A percentile compares a stretch with the other conserved stretches of the same genome.
phyloP scores from a whole-genome alignment of 2,797 vertebrate genomes.

The Moxostoma hubbsi region DNA sequence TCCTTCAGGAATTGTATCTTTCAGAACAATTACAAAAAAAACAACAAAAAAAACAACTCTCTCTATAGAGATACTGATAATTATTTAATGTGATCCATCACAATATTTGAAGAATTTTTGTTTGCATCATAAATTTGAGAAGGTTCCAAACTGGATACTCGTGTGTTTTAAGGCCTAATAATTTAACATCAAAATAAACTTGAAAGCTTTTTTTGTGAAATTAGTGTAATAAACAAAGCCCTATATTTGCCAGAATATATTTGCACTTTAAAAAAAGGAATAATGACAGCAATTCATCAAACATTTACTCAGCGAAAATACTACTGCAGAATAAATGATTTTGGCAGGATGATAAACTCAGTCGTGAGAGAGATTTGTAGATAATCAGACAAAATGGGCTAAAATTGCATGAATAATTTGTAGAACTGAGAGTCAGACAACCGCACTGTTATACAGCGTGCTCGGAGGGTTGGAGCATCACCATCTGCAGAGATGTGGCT shows the following conservation, averaged over 20 bases:
- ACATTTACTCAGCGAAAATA: slow-evolving; percentile 47
- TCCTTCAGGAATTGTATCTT: too few relatives aligned
- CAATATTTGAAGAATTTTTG: too few relatives aligned
- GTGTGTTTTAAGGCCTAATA: background rate
- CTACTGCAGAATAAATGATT: slow-evolving; percentile 53
- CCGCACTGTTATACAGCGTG: slow-evolving; percentile 58
- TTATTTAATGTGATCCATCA: too few relatives aligned
- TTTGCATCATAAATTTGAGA: too few relatives aligned
- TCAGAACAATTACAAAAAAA: too few relatives aligned
- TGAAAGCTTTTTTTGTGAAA: background rate
- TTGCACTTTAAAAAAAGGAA: slow-evolving; percentile 41
- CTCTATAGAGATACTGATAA: too few relatives aligned
- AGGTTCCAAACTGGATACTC: too few relatives aligned
- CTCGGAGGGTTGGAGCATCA: slow-evolving; percentile 53
- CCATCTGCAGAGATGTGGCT: slow-evolving; percentile 54
- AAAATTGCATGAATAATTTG: slow-evolving; percentile 62
- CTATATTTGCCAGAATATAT: slow-evolving; percentile 45
- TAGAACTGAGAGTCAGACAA: slow-evolving; percentile 53
- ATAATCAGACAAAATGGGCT: slow-evolving; percentile 58
- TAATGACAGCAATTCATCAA: slow-evolving; percentile 55
- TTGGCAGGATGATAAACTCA: slow-evolving; percentile 52
- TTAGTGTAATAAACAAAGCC: slow-evolving; percentile 39
- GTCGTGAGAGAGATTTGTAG: slow-evolving; percentile 58
- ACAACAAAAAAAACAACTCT: too few relatives aligned
- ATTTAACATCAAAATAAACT: background rate